Base-by-base conservation (phyloP, 2,888 invertebrate genomes). In the Sialis fuliginosa region DNA sequence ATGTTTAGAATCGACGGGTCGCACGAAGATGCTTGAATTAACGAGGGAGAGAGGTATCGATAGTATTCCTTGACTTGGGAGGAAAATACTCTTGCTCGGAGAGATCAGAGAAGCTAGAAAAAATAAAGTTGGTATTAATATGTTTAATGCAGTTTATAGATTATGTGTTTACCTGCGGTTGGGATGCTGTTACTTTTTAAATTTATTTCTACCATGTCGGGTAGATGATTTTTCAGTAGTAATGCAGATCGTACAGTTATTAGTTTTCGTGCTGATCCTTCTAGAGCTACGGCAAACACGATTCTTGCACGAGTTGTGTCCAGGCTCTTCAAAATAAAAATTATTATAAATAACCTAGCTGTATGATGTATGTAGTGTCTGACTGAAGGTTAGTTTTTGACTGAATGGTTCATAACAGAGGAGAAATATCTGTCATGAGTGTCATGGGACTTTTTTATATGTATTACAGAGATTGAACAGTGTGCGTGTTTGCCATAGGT, bases 261-360 rank as follows among this genome's bases (percentile, higher is more conserved):
- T 54, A 96, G 68, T 66, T 97, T 97, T 56, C 89, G 80, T 1
- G 96, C 96, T 2, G 91, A 90, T 0, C 93, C 93, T 63, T 93
- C 91, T 52, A 95, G 69, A 1, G 84, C 80, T 12, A 98, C 89
- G 54, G 88, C 87, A 59, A 96, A 86, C 42, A 97, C 90, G 31
- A 97, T 73, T 46, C 95, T 76, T 0, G 88, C 85, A 54, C 77
- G 72, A 1, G 62, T 61, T 12, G 58, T 51, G 49, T 62, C 62
- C 7, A 8, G n/a, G 7, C 12, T n/a, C 37, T 37, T n/a, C 12
- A 37, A 37, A 22, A 22, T 22, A 22, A 22, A n/a, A n/a, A n/a
- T n/a, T n/a, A n/a, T n/a, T n/a, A n/a, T n/a, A n/a, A n/a, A n/a
- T n/a, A n/a, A n/a, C n/a, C n/a, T n/a, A n/a, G n/a, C n/a, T n/a